Conservation (phyloP, 2,797 vertebrate genomes). For the Cuniculus paca region DNA sequence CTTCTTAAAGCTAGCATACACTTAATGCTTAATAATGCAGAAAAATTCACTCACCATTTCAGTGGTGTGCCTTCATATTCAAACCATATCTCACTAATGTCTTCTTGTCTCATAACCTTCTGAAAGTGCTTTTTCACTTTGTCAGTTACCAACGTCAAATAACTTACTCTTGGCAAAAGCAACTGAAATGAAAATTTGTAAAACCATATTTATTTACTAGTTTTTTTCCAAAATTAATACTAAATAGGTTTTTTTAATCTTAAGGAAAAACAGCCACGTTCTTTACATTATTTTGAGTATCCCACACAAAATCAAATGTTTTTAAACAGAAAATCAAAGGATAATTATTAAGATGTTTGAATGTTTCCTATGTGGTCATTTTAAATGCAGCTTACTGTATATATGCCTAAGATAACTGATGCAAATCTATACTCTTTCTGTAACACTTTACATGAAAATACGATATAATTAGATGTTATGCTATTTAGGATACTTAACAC, state of each 20-base stretch:
- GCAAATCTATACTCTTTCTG: constrained; percentile 44
- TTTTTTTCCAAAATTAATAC: constrained; percentile 52
- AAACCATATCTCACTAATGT: constrained; percentile 98
- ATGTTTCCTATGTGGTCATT: constrained; percentile 46
- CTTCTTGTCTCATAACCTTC: constrained; percentile 96
- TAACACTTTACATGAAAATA: constrained; percentile 66
- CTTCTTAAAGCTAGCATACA: constrained; percentile 53
- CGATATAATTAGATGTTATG: constrained; percentile 11
- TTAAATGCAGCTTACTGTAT: constrained; percentile 35
- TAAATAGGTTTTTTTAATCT: constrained; percentile 62
- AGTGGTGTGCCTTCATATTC: constrained; percentile 98
- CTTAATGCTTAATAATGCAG: constrained; percentile 59
- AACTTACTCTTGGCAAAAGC: constrained; percentile 98
- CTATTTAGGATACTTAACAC: constrained; percentile 34
- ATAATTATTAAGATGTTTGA: constrained; percentile 29
- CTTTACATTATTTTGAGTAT: constrained; percentile 58
- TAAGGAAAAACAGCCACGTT: constrained; percentile 58
- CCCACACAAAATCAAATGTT: constrained; percentile 38
- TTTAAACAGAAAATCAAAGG: constrained; percentile 63
- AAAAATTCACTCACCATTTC: constrained; percentile 94
- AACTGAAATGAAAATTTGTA: constrained; percentile 91
- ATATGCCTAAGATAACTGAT: constrained; percentile 48
- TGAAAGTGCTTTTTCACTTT: constrained; percentile 99
- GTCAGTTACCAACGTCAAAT: constrained; percentile 97
- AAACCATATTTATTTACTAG: constrained; percentile 60